A percentile compares a stretch with the other conserved stretches of the same genome.
Conservation (phyloP, 1,140 invertebrate species). For the Drosophila miranda region DNA sequence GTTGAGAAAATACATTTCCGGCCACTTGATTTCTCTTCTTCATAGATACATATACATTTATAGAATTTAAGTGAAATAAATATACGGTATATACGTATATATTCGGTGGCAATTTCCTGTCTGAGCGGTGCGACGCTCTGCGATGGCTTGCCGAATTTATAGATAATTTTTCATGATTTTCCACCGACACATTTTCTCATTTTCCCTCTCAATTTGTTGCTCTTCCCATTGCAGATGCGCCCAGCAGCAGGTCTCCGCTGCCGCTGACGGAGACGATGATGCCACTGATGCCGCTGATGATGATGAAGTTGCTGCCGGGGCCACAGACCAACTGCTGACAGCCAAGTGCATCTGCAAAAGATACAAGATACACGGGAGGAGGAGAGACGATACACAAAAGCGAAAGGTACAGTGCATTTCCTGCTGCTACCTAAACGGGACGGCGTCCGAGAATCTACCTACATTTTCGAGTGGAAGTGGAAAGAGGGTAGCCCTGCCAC, state of each 20-base stretch:
- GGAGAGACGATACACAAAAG: constrained; percentile 23
- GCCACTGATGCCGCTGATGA: constrained; percentile 36
- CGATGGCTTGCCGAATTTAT: constrained; percentile 68
- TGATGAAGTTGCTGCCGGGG: constrained; percentile 66
- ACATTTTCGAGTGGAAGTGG: constrained; percentile 16
- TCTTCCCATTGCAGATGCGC: constrained; percentile 60
- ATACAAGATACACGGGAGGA: constrained; percentile 19
- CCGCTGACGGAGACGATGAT: constrained; percentile 16
- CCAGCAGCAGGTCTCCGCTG: constrained; percentile 50
- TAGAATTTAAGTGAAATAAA: constrained; percentile 64
- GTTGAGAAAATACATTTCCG: constrained; percentile 23
- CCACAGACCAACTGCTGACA: constrained; percentile 69
- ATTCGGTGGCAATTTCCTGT: constrained; percentile 69
- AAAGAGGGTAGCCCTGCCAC: constrained; percentile 17
- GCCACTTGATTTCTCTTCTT: constrained; percentile 34
- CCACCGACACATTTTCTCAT: constrained; percentile 33
- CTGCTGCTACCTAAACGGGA: constrained; percentile 54
- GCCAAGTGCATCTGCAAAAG: constrained; percentile 59
- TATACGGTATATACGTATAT: constrained; percentile 31
- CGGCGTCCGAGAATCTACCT: constrained; percentile 19
- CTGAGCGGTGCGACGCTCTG: background rate
- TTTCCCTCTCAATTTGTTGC: constrained; percentile 5
- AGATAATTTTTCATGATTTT: constrained; percentile 79
- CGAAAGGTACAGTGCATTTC: constrained; percentile 68
- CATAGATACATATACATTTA: background rate